Evolutionary conservation across 1,140 invertebrate species (phyloP).

Genomic region (Himalopsyche phryganea): DNA sequence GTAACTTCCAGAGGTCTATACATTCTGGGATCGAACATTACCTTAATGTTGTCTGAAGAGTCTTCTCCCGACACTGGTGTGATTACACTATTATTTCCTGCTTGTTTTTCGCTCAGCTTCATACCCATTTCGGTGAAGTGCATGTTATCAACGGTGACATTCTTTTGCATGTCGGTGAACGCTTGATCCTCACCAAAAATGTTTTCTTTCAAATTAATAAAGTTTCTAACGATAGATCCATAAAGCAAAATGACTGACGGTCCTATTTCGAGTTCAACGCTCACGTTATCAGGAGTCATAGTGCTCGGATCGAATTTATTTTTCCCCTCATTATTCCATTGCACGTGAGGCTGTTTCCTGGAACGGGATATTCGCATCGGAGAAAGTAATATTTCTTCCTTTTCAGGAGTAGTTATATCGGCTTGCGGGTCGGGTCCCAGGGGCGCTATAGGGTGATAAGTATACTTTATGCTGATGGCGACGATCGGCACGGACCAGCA

Average conservation of each 20-base stretch:
- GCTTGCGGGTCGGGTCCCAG: conserved; percentile 82
- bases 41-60: conserved; percentile 51
- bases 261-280: conserved; percentile 88
- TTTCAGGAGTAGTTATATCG: conserved; percentile 88
- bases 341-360: conserved; percentile 65
- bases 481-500: conserved; percentile 95
- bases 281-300: conserved; percentile 81
- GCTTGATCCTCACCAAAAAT: conserved; percentile 93
- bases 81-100: conserved; percentile 44
- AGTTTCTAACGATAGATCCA: conserved; percentile 83
- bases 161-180: conserved; percentile 87
- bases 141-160: conserved; percentile 49
- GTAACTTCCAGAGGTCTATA: conserved; percentile 88
- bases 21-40: conserved; percentile 76
- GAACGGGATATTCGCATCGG: conserved; percentile 84
- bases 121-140: conserved; percentile 49
- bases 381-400: conserved; percentile 87
- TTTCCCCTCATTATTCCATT: conserved; percentile 60
- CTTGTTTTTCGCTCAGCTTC: conserved; percentile 52
- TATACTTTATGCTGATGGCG: conserved; percentile 84
- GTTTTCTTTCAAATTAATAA: conserved; percentile 92
- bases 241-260: conserved; percentile 86
- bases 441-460: conserved; percentile 87
- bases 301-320: conserved; percentile 83
- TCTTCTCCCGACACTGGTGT: conserved; percentile 57